Base-by-base conservation (phyloP, 2,888 invertebrate genomes). In the Hedychridium roseum region DNA sequence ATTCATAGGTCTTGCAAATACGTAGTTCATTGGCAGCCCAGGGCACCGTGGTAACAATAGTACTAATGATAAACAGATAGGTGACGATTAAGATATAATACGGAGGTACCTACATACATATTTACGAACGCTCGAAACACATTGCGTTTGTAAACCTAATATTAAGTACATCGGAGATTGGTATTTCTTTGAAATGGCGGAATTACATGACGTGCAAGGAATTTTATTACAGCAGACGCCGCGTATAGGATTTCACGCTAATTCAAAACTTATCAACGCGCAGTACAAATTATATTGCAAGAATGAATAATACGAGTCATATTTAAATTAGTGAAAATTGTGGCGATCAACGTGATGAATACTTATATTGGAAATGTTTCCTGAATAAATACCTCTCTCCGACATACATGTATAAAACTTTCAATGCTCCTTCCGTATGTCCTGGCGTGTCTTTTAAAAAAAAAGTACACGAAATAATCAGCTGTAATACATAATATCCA, bases 21-120 rank as follows among this genome's bases (percentile, higher is more conserved):
- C 44, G 57, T 61, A 64, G 57, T 60, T 48, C 34, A 43, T 50
- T 49, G 52, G 54, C 40, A 52, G 42, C 64, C n/a, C 64, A 64
- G 64, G 64, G 64, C 64, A 64, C 66, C 66, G 43, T 44, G 64
- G 52, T 66, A 66, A 60, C 54, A 37, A 49, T 49, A 60, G 52
- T 60, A 64, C 55, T 64, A 60, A 64, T 54, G 39, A 43, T 66
- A 63, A 52, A 6, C n/a, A 47, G 39, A 48, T 59, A 60, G 53
- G 27, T 51, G 55, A 53, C 53, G 36, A 35, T 53, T 53, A 50
- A 48, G 49, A 43, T 54, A 48, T 50, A 41, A 27, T 50, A 57
- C 46, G 37, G 26, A 58, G 38, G 49, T 61, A 64, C 56, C 49
- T 54, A 54, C 36, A 43, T 32, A 42, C 39, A 34, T 34, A 41